phyloP scores from a whole-genome alignment of 2,888 invertebrate species.

The Tachystola acroxantha region DNA sequence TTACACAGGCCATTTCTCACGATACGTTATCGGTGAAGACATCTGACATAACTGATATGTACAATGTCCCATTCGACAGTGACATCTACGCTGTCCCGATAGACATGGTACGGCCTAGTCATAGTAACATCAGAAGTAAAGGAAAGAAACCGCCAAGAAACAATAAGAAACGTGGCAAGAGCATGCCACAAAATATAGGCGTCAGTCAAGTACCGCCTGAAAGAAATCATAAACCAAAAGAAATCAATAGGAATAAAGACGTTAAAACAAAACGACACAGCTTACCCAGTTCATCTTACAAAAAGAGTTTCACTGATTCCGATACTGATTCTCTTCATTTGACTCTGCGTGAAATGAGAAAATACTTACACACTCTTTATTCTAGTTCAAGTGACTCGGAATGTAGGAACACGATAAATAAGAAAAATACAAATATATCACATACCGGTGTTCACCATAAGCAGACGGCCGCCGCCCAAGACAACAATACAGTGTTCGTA shows the following conservation, averaged over 20 bases:
- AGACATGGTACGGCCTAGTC: slow-evolving; percentile 84
- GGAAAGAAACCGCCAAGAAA: slow-evolving; percentile 55
- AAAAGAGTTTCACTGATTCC: slow-evolving; percentile 72
- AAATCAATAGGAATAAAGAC: slow-evolving; percentile 49
- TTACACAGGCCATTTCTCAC: slow-evolving; percentile 93
- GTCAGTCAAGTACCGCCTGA: slow-evolving; percentile 34
- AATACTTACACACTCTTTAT: slow-evolving; percentile 89
- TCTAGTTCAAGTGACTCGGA: slow-evolving; percentile 85
- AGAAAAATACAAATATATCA: slow-evolving; percentile 65
- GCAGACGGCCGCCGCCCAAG: slow-evolving; percentile 40
- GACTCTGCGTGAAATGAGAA: slow-evolving; percentile 90
- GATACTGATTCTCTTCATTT: slow-evolving; percentile 86
- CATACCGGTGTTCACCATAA: slow-evolving; percentile 51
- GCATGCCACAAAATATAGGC: slow-evolving; percentile 40
- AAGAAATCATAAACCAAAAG: slow-evolving; percentile 43
- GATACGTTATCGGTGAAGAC: slow-evolving; percentile 84
- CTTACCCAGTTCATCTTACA: slow-evolving; percentile 81
- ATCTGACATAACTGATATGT: slow-evolving; percentile 90
- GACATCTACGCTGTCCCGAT: slow-evolving; percentile 93
- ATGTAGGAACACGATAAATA: slow-evolving; percentile 63
- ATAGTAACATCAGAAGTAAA: slow-evolving; percentile 49
- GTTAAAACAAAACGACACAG: slow-evolving; percentile 81
- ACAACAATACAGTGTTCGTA: slow-evolving; percentile 38
- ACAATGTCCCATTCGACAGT: slow-evolving; percentile 92
- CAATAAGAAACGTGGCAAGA: slow-evolving; percentile 58